Base-by-base conservation (phyloP, 2,797 vertebrate species). In the Falco rusticolus region DNA sequence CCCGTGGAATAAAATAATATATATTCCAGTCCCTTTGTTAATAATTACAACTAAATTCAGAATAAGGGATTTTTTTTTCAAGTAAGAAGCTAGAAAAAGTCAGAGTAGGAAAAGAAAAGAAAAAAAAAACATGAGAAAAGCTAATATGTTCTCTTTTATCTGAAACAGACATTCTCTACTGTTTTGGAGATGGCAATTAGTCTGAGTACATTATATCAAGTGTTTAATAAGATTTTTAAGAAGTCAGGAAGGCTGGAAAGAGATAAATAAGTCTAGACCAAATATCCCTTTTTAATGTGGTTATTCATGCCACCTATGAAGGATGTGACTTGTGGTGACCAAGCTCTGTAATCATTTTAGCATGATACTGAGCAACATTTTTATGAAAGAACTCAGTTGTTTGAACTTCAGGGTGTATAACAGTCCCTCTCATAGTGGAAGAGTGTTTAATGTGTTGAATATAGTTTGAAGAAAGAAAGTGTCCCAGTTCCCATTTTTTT, bases 291-390 rank as follows among this genome's bases (percentile, higher is more conserved):
- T 90, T 95, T 93, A 78, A 94, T 84, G 69, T 88, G 77, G 65
- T 84, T 86, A 47, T 84, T 80, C 54, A 61, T 61, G 57, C 53
- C 61, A 78, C 45, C 26, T 87, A 33, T 75, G 63, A 90, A 91
- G 31, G 65, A 91, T 84, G 50, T 81, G 69, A 60, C 53, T 75
- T 84, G 65, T 0, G 10, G 59, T 61, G 54, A 63, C 77, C 72
- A 88, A 88, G 28, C 16, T 91, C 50, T 81, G 69, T 81, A 88
- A 91, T 75, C 54, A 83, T 90, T 81, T 94, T 84, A 90, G 37
- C 22, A 4, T 81, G 90, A 72, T 54, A 72, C 41, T 85, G 71
- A 63, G 24, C n/a, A 65, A 47, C 48, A 45, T 59, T 84, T 57
- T 53, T 93, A 71, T 81, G 60, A 94, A 95, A 93, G 72, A 71